These are phyloP conservation scores for Plebejus anna DNA, from an alignment of 2,888 invertebrate species.

Conservation along the genomic window DNA sequence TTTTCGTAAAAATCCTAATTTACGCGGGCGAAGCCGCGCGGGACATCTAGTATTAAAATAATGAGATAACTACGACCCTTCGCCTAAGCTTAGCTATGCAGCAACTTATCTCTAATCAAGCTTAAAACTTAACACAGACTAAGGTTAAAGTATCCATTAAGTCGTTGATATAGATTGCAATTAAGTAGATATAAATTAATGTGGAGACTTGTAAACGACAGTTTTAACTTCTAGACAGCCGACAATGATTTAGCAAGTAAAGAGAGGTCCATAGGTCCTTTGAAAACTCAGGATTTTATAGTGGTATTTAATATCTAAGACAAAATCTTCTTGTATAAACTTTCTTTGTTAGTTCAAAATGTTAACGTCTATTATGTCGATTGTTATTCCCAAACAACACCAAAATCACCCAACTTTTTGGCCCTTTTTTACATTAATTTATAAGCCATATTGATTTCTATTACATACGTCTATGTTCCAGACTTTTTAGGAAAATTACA, in stretches of 20 bases:
- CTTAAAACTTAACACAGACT: neutral
- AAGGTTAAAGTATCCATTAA: conserved; percentile 9
- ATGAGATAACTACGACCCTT: neutral
- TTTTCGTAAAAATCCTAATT: too few relatives aligned
- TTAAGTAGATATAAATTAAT: conserved; percentile 8
- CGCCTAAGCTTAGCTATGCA: neutral
- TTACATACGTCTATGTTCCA: too few relatives aligned
- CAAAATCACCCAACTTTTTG: too few relatives aligned
- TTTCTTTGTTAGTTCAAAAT: neutral
- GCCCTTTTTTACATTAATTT: too few relatives aligned
- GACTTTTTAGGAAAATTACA: too few relatives aligned
- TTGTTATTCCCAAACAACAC: too few relatives aligned
- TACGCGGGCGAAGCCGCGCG: too few relatives aligned
- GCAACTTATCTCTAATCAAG: neutral
- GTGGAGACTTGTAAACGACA: conserved; percentile 16
- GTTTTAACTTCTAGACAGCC: conserved; percentile 7
- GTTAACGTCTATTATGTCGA: too few relatives aligned
- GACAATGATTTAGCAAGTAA: neutral
- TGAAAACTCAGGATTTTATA: neutral
- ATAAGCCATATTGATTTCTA: too few relatives aligned
- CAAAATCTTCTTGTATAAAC: neutral
- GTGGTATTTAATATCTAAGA: too few relatives aligned
- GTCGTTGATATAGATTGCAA: conserved; percentile 13
- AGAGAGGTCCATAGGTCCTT: neutral
- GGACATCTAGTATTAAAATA: too few relatives aligned